Base-by-base conservation (phyloP, 2,113 vertebrate species). In the Cyphomyrus discorhynchus region DNA sequence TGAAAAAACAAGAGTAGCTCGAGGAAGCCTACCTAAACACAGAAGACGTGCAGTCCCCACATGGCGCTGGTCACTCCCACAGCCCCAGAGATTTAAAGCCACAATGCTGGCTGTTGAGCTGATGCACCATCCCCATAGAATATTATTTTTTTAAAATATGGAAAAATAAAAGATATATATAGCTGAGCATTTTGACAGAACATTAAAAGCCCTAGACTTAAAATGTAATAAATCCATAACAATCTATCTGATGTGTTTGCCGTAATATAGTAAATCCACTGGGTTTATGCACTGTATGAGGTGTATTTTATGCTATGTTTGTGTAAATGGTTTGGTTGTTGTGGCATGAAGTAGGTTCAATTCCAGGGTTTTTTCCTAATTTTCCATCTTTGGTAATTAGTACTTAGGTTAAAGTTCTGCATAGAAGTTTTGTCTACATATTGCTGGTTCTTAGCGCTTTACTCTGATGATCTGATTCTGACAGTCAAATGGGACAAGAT, bases 351-450 rank as follows among this genome's bases (percentile, higher is more conserved):
- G 2, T 8, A 7, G 21, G 24, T 10, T 62, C 6, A 2, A 62
- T 62, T 93, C 42, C 3, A 46, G 21, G 49, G 85, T 35, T 93
- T 53, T 91, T 91, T 91, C 92, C 92, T 95, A 94, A 95, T 95
- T 94, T 94, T 92, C 93, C 92, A 93, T 95, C 94, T 95, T 95
- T 95, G 95, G 93, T 95, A 94, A 95, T 95, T 95, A 95, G 93
- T 90, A 88, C 93, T 90, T 95, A 95, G 94, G 94, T 95, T 94
- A 95, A 46, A 93, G 93, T 91, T 92, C 91, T 93, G 94, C 93
- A 94, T 94, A 94, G 93, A 95, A 95, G 95, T 94, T 27, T 66
- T 66, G n/a, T 66, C n/a, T 66, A 27, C 62, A 66, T 66, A n/a
- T 66, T 27, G 2, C 27, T 66, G 62, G 3, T 66, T 66, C 9